Evolutionary conservation across 2,888 invertebrate genomes (phyloP).

Genomic region (Hofmannophila pseudospretella): DNA sequence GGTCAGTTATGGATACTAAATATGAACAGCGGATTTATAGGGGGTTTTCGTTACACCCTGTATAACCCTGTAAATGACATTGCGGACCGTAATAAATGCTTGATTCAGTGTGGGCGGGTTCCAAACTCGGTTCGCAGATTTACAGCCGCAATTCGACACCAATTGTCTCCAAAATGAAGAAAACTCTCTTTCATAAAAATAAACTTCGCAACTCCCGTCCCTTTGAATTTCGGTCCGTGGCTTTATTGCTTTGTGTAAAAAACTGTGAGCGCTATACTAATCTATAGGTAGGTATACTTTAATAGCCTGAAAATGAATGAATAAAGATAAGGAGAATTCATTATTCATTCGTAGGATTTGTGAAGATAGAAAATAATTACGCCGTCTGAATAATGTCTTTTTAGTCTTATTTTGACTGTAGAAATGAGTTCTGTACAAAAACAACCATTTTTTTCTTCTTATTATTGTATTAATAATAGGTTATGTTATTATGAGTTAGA

Average conservation of each 20-base stretch:
- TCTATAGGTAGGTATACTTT: neutral
- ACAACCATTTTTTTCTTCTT: no score
- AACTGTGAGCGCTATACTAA: constrained; percentile 1
- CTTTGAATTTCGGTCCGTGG: constrained; percentile 1
- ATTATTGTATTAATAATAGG: no score
- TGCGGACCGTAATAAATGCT: constrained; percentile 4
- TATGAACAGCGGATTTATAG: no score
- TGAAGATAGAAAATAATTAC: no score
- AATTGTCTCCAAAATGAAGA: constrained; percentile 8
- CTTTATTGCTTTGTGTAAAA: constrained; percentile 2
- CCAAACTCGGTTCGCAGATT: constrained; percentile 1
- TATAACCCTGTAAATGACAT: no score
- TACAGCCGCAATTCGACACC: constrained; percentile 9
- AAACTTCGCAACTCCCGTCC: constrained; percentile 1
- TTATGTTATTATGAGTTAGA: no score
- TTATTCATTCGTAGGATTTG: neutral
- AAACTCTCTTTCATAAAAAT: constrained; percentile 4
- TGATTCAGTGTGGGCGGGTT: constrained; percentile 3
- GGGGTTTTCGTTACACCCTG: no score
- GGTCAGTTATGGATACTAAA: no score
- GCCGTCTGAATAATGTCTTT: no score
- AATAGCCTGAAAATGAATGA: neutral
- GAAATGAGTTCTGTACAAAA: no score
- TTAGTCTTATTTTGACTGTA: no score
- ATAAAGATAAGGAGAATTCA: neutral